Evolutionary conservation across 2,797 vertebrate genomes (phyloP).

Genomic region (Brachyalestes nurse): DNA sequence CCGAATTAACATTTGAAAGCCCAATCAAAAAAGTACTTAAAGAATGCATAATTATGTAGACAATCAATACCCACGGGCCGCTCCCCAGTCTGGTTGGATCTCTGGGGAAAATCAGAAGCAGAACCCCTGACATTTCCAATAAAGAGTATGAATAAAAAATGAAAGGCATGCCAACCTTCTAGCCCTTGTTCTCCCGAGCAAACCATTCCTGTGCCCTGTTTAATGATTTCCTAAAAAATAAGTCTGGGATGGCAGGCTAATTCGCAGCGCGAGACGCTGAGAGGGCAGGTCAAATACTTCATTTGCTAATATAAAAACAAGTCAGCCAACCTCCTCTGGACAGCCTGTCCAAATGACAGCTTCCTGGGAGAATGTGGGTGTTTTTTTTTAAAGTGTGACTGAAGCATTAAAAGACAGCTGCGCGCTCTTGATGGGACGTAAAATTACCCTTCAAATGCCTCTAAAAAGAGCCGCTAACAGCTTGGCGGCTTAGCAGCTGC

Average conservation of each 20-base stretch:
- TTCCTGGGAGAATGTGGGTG: neutral
- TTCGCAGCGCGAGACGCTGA: neutral
- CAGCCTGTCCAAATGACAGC: neutral
- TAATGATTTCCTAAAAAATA: slow-evolving; percentile 24
- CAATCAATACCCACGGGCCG: slow-evolving; percentile 54
- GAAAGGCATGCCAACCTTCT: slow-evolving; percentile 29
- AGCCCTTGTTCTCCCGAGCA: slow-evolving; percentile 39
- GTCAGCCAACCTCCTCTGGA: neutral
- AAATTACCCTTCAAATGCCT: slow-evolving; percentile 32
- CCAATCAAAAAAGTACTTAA: slow-evolving; percentile 63
- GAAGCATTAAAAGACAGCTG: slow-evolving; percentile 18
- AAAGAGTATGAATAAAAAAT: slow-evolving; percentile 55
- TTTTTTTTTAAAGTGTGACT: neutral
- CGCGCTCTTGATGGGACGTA: slow-evolving; percentile 9
- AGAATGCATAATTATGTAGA: slow-evolving; percentile 61
- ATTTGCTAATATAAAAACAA: slow-evolving; percentile 31
- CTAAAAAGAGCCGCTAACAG: slow-evolving; percentile 11
- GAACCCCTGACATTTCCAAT: slow-evolving; percentile 58
- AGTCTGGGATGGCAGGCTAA: neutral
- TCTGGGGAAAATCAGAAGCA: slow-evolving; percentile 18
- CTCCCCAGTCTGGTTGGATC: slow-evolving; percentile 13
- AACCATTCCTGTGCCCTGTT: slow-evolving; percentile 19
- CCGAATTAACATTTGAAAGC: slow-evolving; percentile 65
- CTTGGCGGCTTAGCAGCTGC: neutral
- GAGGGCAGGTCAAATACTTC: slow-evolving; percentile 12